phyloP scores from a whole-genome alignment of 2,113 vertebrate species.

The Hypanus sabinus region DNA sequence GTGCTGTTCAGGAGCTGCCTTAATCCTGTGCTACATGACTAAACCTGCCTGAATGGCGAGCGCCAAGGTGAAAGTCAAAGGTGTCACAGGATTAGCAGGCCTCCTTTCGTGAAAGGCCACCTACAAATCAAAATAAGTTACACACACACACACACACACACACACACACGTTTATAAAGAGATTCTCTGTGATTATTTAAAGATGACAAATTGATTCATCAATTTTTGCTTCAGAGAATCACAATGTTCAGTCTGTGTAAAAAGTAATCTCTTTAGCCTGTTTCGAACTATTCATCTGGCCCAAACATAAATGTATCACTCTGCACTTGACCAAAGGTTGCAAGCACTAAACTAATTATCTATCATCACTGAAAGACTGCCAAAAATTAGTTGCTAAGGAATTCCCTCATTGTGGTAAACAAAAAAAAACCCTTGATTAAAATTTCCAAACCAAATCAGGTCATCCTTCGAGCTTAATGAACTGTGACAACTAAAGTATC shows the following conservation, averaged over 20 bases:
- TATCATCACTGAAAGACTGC: too few species aligned
- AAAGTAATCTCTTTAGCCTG: neutral
- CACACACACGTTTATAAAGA: neutral
- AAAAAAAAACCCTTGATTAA: neutral
- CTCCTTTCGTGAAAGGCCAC: slow-evolving; percentile 37
- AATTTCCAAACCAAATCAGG: neutral
- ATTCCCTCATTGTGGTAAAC: neutral
- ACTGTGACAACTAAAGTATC: neutral
- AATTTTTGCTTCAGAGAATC: slow-evolving; percentile 26
- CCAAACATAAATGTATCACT: neutral
- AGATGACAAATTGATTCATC: slow-evolving; percentile 9
- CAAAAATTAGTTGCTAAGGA: neutral
- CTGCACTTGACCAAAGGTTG: neutral
- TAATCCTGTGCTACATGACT: slow-evolving; percentile 41
- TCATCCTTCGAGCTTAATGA: neutral
- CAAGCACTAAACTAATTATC: neutral
- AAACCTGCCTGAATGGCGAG: slow-evolving; percentile 38
- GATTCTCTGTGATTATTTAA: neutral
- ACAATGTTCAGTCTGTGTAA: neutral
- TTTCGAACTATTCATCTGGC: neutral
- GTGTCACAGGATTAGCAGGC: slow-evolving; percentile 37
- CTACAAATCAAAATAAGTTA: slow-evolving; percentile 40
- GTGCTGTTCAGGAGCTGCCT: slow-evolving; percentile 6
- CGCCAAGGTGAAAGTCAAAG: slow-evolving; percentile 36
- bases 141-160: slow-evolving; percentile 26